Conservation (phyloP, 2,888 invertebrate species). For the Unio pictorum region DNA sequence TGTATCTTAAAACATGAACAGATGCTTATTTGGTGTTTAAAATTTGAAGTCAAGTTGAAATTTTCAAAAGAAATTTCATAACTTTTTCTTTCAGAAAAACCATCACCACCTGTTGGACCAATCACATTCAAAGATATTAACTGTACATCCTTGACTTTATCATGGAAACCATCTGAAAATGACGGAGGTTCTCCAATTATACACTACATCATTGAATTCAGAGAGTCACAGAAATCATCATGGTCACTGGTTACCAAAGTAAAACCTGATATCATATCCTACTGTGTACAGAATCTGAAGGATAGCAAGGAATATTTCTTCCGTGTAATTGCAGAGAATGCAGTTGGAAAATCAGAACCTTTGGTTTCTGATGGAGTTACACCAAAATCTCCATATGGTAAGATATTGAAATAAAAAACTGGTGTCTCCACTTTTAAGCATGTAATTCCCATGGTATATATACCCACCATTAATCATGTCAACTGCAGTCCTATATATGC, state of each 20-base stretch:
- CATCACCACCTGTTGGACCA: constrained; percentile 61
- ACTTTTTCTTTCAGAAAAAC: constrained; percentile 41
- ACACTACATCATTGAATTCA: constrained; percentile 66
- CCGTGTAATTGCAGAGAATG: constrained; percentile 68
- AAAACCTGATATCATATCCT: constrained; percentile 75
- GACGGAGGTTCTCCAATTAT: constrained; percentile 86
- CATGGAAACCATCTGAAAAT: constrained; percentile 81
- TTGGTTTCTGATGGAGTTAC: constrained; percentile 55
- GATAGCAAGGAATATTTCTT: constrained; percentile 72
- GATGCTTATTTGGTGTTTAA: too few species aligned
- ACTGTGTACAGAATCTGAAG: constrained; percentile 62
- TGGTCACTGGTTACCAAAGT: constrained; percentile 88
- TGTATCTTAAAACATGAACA: too few species aligned
- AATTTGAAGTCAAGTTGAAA: too few species aligned
- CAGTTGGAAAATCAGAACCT: constrained; percentile 61
- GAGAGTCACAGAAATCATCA: constrained; percentile 73
- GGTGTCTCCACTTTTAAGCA: not conserved
- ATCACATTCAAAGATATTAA: constrained; percentile 60
- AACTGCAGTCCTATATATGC: too few species aligned
- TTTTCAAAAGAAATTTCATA: too few species aligned
- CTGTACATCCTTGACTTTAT: constrained; percentile 55
- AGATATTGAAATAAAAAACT: constrained; percentile 11
- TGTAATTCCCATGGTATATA: too few species aligned
- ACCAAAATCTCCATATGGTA: constrained; percentile 63
- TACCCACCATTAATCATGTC: too few species aligned